phyloP scores from a whole-genome alignment of 2,797 vertebrate genomes.

The Sebastes nivosus region DNA sequence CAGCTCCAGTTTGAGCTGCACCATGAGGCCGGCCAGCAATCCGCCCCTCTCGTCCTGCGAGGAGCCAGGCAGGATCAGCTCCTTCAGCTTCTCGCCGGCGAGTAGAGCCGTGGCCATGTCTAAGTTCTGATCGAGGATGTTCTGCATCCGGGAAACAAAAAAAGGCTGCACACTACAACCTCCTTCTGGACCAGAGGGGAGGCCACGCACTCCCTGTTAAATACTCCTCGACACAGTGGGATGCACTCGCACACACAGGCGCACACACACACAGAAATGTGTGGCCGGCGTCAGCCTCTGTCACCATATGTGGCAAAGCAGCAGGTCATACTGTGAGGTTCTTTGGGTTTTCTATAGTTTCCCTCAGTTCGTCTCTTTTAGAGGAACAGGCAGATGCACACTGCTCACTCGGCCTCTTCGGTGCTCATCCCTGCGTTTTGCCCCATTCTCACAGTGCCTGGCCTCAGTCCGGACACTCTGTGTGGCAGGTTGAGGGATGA shows the following conservation, averaged over 20 bases:
- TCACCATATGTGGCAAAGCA: constrained; percentile 38
- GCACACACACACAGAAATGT: constrained; percentile 14
- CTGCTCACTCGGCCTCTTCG: neutral
- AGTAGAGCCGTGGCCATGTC: constrained; percentile 99
- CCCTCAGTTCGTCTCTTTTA: neutral
- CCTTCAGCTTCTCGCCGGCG: constrained; percentile 98
- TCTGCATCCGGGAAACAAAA: constrained; percentile 90
- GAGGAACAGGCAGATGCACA: constrained; percentile 9
- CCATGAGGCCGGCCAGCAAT: constrained; percentile 91
- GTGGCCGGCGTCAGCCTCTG: constrained; percentile 51
- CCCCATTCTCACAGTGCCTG: constrained; percentile 24
- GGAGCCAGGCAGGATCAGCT: constrained; percentile 95
- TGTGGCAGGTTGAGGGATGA: constrained; percentile 63
- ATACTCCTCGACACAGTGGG: constrained; percentile 21
- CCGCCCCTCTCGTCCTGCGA: constrained; percentile 94
- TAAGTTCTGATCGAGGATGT: constrained; percentile 96
- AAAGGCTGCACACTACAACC: constrained; percentile 35
- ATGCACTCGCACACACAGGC: neutral
- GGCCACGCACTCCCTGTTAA: constrained; percentile 46
- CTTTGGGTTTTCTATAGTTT: constrained; percentile 10
- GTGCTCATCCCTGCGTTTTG: constrained; percentile 28
- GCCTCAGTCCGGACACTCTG: constrained; percentile 31
- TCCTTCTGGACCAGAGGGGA: constrained; percentile 30
- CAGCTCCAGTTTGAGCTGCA: constrained; percentile 97
- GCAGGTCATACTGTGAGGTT: constrained; percentile 26